Evolutionary conservation across 1,140 invertebrate genomes (phyloP).

Genomic region (Wiebesia pumilae): DNA sequence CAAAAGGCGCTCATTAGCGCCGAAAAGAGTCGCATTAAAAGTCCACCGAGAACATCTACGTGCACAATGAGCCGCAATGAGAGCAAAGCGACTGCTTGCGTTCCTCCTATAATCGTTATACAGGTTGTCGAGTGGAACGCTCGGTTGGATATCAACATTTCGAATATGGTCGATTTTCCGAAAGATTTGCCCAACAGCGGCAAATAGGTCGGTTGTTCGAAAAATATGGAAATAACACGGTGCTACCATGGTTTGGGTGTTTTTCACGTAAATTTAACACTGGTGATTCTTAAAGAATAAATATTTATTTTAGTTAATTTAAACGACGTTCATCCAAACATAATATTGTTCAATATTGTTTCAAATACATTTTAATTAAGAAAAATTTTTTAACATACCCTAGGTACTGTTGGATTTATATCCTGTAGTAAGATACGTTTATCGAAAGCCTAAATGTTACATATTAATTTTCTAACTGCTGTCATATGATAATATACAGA

Average conservation of each 20-base stretch:
- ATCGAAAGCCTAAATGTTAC: no score
- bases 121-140: not conserved
- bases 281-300: no score
- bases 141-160: constrained; percentile 2
- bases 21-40: constrained; percentile 27
- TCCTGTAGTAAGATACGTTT: no score
- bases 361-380: no score
- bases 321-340: no score
- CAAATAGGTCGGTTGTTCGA: not conserved
- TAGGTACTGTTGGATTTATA: no score
- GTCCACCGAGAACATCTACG: not conserved
- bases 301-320: no score
- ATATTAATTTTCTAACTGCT: no score
- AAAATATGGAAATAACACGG: not conserved
- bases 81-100: not conserved
- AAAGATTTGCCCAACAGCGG: not conserved
- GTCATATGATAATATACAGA: no score
- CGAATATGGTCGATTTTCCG: constrained; percentile 5
- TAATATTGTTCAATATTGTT: no score
- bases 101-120: constrained; percentile 35
- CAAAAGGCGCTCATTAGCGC: constrained; percentile 29
- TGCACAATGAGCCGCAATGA: constrained; percentile 20
- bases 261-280: no score
- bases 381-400: no score
- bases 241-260: not conserved